phyloP scores from a whole-genome alignment of 2,888 invertebrate species.

The Lissocephala sabroskyi region DNA sequence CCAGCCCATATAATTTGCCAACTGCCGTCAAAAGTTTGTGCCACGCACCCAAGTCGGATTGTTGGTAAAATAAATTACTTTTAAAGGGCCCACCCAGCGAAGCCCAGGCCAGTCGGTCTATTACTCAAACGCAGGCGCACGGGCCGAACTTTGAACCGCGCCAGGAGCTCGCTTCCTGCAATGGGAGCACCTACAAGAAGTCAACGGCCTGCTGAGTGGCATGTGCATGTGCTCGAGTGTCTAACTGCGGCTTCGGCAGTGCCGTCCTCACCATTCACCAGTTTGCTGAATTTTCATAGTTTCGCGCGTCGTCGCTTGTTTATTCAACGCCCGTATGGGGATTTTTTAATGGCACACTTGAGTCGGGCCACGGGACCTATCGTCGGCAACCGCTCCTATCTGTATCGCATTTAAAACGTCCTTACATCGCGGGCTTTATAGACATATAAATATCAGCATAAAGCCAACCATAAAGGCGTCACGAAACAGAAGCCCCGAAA shows the following conservation, averaged over 20 bases:
- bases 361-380: conserved; percentile 9
- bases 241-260: conserved; percentile 33
- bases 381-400: neutral
- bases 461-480: conserved; percentile 45
- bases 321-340: conserved; percentile 22
- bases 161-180: neutral
- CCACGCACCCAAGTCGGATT: conserved; percentile 1
- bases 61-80: conserved; percentile 5
- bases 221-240: conserved; percentile 45
- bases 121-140: conserved; percentile 42
- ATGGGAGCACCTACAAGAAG: conserved; percentile 46
- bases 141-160: conserved; percentile 18
- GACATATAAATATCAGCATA: conserved; percentile 57
- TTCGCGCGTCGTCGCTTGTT: conserved; percentile 34
- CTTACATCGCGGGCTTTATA: conserved; percentile 53
- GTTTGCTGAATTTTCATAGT: conserved; percentile 20
- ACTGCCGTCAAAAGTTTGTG: no score
- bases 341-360: conserved; percentile 50
- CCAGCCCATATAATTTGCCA: no score
- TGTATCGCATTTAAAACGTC: conserved; percentile 38
- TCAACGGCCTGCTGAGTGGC: conserved; percentile 49
- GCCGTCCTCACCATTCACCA: neutral
- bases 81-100: neutral
- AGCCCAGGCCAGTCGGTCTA: conserved; percentile 13
- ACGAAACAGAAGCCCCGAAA: neutral